Percentiles rank a stretch among this genome's conserved stretches.
Conservation (phyloP, 2,113 vertebrate genomes). For the Onychorhynchus coronatus region DNA sequence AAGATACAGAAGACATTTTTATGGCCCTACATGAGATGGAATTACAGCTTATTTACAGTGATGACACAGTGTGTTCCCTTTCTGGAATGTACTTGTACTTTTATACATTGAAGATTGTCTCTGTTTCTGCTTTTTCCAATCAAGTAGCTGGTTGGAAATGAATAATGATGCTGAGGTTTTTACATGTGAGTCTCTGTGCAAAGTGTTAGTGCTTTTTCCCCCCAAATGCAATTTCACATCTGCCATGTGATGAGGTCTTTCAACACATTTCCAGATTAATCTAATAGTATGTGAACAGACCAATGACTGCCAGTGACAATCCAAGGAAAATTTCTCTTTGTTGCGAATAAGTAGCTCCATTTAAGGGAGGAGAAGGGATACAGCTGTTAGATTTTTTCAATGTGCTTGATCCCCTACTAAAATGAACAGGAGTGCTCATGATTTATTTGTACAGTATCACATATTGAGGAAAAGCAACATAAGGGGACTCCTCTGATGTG, state of each 20-base stretch:
- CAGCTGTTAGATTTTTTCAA: not conserved
- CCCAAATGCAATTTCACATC: not conserved
- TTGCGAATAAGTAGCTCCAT: not conserved
- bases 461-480: not conserved
- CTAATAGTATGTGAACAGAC: not conserved
- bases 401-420: not conserved
- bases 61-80: not conserved
- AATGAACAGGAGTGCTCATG: not conserved
- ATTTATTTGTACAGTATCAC: not conserved
- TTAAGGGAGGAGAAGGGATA: not conserved
- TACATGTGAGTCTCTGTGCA: not conserved
- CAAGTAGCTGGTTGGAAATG: not conserved
- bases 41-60: not conserved
- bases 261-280: not conserved
- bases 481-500: not conserved
- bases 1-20: not conserved
- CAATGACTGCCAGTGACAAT: not conserved
- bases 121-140: not conserved
- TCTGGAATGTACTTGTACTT: not conserved
- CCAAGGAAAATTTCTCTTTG: not conserved
- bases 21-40: not conserved
- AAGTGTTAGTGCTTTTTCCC: not conserved
- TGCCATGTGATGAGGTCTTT: not conserved
- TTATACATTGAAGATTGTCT: not conserved
- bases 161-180: not conserved